Evolutionary conservation across 2,888 invertebrate genomes (phyloP).

Genomic region (Drosophila subsilvestris): DNA sequence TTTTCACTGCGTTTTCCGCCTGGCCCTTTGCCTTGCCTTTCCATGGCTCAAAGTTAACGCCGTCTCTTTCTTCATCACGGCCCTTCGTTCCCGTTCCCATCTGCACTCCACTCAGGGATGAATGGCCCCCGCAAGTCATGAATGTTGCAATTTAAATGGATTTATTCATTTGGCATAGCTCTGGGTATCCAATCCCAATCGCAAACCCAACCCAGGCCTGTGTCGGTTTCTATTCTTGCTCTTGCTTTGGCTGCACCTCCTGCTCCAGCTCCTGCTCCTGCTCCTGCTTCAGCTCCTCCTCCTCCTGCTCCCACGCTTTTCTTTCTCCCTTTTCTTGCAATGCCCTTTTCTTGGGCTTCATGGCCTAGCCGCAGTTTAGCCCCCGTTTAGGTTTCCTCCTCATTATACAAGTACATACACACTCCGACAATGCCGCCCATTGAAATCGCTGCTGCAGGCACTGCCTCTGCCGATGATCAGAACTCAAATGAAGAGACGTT

Average conservation of each 20-base stretch:
- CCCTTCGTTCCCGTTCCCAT: slow-evolving; percentile 14
- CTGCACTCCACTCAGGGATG: slow-evolving; percentile 55
- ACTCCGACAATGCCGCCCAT: neutral
- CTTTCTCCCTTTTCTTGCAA: slow-evolving; percentile 10
- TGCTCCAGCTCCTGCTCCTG: neutral
- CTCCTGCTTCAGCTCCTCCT: too few species aligned
- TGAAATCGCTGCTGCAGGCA: neutral
- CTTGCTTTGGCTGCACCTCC: neutral
- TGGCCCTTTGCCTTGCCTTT: slow-evolving; percentile 22
- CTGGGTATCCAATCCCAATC: slow-evolving; percentile 17
- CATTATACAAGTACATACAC: neutral
- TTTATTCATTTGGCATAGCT: slow-evolving; percentile 75
- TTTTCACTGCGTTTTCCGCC: slow-evolving; percentile 56
- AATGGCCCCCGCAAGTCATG: slow-evolving; percentile 77
- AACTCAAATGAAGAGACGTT: neutral
- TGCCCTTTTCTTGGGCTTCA: slow-evolving; percentile 21
- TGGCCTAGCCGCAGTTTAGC: slow-evolving; percentile 17
- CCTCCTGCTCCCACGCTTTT: too few species aligned
- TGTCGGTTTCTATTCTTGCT: neutral
- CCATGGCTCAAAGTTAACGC: slow-evolving; percentile 32
- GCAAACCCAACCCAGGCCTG: neutral
- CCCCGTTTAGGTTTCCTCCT: neutral
- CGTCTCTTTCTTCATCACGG: slow-evolving; percentile 11
- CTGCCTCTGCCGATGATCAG: neutral
- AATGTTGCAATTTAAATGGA: slow-evolving; percentile 81